Percentiles rank a stretch among this genome's conserved stretches.
phyloP scores from a whole-genome alignment of 2,888 invertebrate species.

The Acronicta alni region DNA sequence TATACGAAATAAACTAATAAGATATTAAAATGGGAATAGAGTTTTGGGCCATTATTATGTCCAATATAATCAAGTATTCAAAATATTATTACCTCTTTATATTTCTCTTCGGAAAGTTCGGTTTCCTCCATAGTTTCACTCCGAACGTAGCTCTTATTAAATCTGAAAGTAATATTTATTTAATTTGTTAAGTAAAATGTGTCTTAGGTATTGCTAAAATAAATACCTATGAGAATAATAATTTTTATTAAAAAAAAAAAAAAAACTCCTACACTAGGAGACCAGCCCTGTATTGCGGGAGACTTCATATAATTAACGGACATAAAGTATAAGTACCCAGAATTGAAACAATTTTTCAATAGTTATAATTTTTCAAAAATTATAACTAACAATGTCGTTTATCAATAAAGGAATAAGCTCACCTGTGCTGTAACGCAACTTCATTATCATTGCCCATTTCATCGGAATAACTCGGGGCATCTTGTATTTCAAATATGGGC shows the following conservation, averaged over 20 bases:
- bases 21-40: too few relatives aligned
- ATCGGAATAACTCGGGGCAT: neutral
- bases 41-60: neutral
- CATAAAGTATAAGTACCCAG: too few relatives aligned
- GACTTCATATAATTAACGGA: too few relatives aligned
- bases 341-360: too few relatives aligned
- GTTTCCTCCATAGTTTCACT: slow-evolving; percentile 3
- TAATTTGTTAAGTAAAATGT: too few relatives aligned
- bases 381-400: neutral
- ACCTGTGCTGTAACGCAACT: slow-evolving; percentile 10
- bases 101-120: neutral
- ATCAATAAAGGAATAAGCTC: neutral
- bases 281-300: too few relatives aligned
- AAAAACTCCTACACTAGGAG: too few relatives aligned
- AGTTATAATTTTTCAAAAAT: too few relatives aligned
- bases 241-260: too few relatives aligned
- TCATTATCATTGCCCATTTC: slow-evolving; percentile 19
- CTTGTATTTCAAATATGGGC: slow-evolving; percentile 35
- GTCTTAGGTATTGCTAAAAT: too few relatives aligned
- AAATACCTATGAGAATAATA: too few relatives aligned
- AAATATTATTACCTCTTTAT: slow-evolving; percentile 4
- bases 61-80: neutral
- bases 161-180: neutral
- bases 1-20: too few relatives aligned
- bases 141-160: neutral